Percentiles rank a stretch among this genome's conserved stretches.
Conservation (phyloP, 2,113 vertebrate genomes). For the Cyprinodon brontotheroides region DNA sequence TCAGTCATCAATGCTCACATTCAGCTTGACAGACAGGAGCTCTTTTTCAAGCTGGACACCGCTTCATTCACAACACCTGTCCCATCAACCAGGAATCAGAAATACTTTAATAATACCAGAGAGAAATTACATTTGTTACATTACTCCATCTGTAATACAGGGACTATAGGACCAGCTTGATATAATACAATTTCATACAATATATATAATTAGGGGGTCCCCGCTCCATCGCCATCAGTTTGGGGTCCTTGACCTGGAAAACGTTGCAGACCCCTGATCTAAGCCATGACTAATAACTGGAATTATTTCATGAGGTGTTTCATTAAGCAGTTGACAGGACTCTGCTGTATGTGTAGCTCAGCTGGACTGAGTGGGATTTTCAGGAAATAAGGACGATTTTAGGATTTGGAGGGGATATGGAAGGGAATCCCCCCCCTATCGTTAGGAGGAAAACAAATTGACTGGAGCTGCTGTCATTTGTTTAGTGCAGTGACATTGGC, state of each 20-base stretch:
- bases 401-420: constrained; percentile 24
- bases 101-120: too few relatives aligned
- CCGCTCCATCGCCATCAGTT: not conserved
- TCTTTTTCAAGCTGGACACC: too few relatives aligned
- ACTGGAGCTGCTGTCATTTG: constrained; percentile 16
- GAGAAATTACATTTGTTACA: too few relatives aligned
- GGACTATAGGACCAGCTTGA: too few relatives aligned
- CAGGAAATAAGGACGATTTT: constrained; percentile 27
- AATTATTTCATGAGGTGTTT: constrained; percentile 2
- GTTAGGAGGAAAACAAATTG: constrained; percentile 25
- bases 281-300: constrained; percentile 3
- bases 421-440: constrained; percentile 12
- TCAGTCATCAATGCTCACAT: too few relatives aligned
- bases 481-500: constrained; percentile 42
- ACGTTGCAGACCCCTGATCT: not conserved
- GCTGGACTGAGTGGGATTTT: constrained; percentile 12
- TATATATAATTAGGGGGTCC: too few relatives aligned
- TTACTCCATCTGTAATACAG: too few relatives aligned
- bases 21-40: too few relatives aligned
- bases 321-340: constrained; percentile 1
- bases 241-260: too few relatives aligned
- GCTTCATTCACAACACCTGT: too few relatives aligned
- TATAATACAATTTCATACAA: too few relatives aligned
- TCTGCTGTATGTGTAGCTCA: not conserved
- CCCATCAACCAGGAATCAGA: too few relatives aligned